Evolutionary conservation across 2,888 invertebrate genomes (phyloP).

Genomic region (Lysandra bellargus): DNA sequence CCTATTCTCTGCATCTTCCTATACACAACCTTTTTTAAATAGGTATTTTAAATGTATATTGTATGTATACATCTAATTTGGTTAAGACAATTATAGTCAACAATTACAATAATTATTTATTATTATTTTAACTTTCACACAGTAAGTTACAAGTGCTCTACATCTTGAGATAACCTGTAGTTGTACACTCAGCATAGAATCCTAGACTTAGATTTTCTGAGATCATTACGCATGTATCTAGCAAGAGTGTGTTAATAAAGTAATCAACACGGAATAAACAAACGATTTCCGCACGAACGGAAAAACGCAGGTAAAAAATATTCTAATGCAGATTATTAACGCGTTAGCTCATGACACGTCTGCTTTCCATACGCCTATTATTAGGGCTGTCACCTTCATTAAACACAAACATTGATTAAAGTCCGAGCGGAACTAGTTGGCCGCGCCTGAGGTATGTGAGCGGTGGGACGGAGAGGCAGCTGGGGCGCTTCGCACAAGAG

Average conservation of each 20-base stretch:
- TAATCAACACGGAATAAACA: conserved; percentile 25
- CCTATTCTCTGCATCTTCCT: background rate
- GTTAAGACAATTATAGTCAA: too few species aligned
- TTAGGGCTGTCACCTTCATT: background rate
- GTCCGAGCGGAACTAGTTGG: too few species aligned
- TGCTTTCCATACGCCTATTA: conserved; percentile 23
- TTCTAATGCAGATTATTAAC: conserved; percentile 23
- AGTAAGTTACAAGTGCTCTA: too few species aligned
- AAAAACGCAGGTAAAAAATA: conserved; percentile 22
- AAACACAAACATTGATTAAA: background rate
- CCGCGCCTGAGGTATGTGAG: too few species aligned
- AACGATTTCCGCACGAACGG: conserved; percentile 23
- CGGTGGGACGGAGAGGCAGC: too few species aligned
- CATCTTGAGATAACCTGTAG: background rate
- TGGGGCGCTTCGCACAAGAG: too few species aligned
- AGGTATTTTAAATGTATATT: too few species aligned
- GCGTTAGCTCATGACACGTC: conserved; percentile 22
- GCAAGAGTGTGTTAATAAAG: background rate
- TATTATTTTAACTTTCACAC: too few species aligned
- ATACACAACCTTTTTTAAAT: too few species aligned
- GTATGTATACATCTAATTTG: too few species aligned
- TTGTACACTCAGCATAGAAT: background rate
- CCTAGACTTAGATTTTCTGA: background rate
- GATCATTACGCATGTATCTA: conserved; percentile 14
- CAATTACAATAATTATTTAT: too few species aligned